Percentiles rank a stretch among this genome's conserved stretches.
These are phyloP conservation scores for Spongilla lacustris DNA, from an alignment of 37 sponge, comb jelly and placozoan genomes.

Conservation along the genomic window DNA sequence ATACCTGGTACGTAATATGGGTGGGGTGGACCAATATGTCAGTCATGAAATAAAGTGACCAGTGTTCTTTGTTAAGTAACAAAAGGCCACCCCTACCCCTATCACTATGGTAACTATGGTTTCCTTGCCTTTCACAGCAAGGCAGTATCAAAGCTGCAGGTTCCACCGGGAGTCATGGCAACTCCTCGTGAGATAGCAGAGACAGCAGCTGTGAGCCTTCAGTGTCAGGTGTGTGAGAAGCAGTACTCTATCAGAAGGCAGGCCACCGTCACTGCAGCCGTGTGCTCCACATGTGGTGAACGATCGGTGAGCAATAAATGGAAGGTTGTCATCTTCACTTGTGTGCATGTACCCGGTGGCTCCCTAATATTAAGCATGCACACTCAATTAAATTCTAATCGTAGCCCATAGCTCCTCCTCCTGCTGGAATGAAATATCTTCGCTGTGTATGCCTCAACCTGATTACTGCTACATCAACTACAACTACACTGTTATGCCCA, in stretches of 20 bases:
- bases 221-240: not conserved
- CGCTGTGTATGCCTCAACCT: slow-evolving; percentile 92
- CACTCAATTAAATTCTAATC: no score
- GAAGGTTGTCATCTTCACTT: no score
- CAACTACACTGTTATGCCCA: slow-evolving; percentile 84
- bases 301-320: not conserved
- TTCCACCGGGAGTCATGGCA: not conserved
- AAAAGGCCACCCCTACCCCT: no score
- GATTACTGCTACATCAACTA: slow-evolving; percentile 79
- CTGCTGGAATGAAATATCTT: slow-evolving; percentile 92
- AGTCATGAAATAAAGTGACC: no score
- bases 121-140: not conserved
- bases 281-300: not conserved
- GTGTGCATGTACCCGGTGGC: no score
- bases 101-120: not conserved
- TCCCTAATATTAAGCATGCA: no score
- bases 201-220: not conserved
- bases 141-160: not conserved
- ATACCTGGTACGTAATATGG: slow-evolving; percentile 71
- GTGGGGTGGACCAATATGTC: no score
- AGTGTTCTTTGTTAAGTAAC: no score
- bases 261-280: not conserved
- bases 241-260: not conserved
- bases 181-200: not conserved
- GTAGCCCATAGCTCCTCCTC: slow-evolving; percentile 89